Evolutionary conservation across 2,113 vertebrate genomes (phyloP), one percentile per base, ranked within the genome.

Genomic region (Solea solea): DNA sequence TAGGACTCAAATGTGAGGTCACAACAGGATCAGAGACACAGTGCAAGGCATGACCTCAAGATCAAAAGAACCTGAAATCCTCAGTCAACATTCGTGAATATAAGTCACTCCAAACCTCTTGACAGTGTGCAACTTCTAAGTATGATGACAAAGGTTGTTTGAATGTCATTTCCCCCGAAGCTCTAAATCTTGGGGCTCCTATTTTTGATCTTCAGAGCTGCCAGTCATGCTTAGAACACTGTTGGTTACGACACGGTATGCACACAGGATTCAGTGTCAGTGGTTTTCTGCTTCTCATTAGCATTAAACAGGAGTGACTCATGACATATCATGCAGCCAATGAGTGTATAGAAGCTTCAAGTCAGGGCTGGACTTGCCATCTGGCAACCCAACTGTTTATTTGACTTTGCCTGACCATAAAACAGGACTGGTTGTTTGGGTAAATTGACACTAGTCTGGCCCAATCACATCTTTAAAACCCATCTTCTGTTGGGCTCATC

Each of bases 1-100:
- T 83, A 72, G 76, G 64, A 51, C 69, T 78, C 53, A 57, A 60
- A 68, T 46, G 60, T 81, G 81, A 82, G 69, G 76, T 64, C 82
- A 77, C 65, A 64, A 28, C 21, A 4, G 56, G 64, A 80, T 52
- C 64, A 76, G 54, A 72, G 45, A 68, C 13, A 28, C 8, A n/a
- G 44, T 4, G 61, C 78, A 64, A 77, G 25, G 21, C 54, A 64
- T 34, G 63, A 52, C 25, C 55, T 41, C 1, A 39, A 65, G 67
- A 81, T 81, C 65, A 74, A 76, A 81, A 75, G 61, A 52, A 67
- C 64, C 28, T 72, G 34, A 72, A 52, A 41, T 55, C 45, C 59
- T 74, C 28, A 56, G 64, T 70, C 59, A 83, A 75, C 49, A 45
- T 16, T 28, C 4, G 51, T 27, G 57, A 58, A 58, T 67, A 9